Base-by-base conservation (phyloP, 2,888 invertebrate species). In the Lithophane ornitopus region DNA sequence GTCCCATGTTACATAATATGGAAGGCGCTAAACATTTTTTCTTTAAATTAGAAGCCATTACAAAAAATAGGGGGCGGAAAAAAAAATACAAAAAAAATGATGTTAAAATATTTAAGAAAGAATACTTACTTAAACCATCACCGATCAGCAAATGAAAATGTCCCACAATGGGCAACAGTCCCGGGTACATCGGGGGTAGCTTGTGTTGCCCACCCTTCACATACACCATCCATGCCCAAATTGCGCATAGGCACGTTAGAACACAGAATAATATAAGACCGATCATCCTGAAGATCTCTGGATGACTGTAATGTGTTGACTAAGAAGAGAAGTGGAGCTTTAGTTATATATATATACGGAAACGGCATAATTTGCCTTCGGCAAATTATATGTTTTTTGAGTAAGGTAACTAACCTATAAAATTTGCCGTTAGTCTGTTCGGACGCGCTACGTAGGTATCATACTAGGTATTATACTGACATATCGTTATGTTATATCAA, bases 41-140 rank as follows among this genome's bases (percentile, higher is more conserved):
- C 22, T n/a, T 39, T 14, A 34, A 61, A 34, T 28, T 22, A 12
- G 0, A n/a, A 34, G 22, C 9, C 19, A 34, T 9, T 12, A 61
- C 1, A 3, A 22, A 34, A n/a, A n/a, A n/a, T n/a, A n/a, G n/a
- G n/a, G n/a, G n/a, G n/a, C n/a, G n/a, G n/a, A n/a, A n/a, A n/a
- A n/a, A n/a, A n/a, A n/a, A n/a, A n/a, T n/a, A n/a, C n/a, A n/a
- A n/a, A n/a, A n/a, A n/a, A n/a, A n/a, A n/a, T n/a, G n/a, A n/a
- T n/a, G n/a, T 54, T n/a, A 2, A 11, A 56, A 56, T 26, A 26
- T 26, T 26, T 7, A 26, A 12, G 54, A 46, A 16, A 58, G 0
- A 66, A 41, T 46, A 82, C 88, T 88, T n/a, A 88, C 87, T 56
- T 39, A 79, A 2, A 19, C 88, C 84, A 56, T 87, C 87, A 22